These are phyloP conservation scores for Sialis fuliginosa DNA, from an alignment of 2,888 invertebrate species.

Conservation along the genomic window DNA sequence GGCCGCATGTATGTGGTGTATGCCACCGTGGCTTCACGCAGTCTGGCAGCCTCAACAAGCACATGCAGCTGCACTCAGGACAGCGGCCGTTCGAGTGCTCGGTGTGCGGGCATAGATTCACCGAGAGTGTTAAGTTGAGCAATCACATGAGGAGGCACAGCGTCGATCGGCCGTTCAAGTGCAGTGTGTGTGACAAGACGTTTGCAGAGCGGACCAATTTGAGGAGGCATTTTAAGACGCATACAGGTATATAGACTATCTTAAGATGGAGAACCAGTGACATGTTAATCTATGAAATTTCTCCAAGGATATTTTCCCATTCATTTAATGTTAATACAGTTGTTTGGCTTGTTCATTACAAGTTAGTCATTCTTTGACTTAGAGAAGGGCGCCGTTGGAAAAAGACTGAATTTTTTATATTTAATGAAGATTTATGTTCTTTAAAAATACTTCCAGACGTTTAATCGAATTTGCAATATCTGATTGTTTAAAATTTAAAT, in stretches of 20 bases:
- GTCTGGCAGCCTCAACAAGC: background rate
- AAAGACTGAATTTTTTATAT: no score
- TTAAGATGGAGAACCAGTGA: no score
- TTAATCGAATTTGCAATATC: no score
- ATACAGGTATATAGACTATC: background rate
- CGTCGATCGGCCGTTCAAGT: background rate
- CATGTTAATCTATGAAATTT: no score
- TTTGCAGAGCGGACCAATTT: background rate
- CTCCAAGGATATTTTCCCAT: no score
- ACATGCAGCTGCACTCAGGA: background rate
- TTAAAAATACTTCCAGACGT: no score
- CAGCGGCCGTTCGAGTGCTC: background rate
- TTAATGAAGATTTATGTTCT: no score
- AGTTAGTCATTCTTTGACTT: no score
- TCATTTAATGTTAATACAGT: no score
- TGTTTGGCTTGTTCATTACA: no score
- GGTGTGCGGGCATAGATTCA: background rate
- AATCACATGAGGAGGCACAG: background rate
- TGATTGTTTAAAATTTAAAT: no score
- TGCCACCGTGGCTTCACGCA: slow-evolving; percentile 1
- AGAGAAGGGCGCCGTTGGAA: no score
- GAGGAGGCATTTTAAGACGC: background rate
- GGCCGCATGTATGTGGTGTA: background rate
- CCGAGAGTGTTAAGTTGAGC: background rate
- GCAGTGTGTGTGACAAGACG: background rate